Percentiles rank a stretch among this genome's conserved stretches.
Conservation (phyloP, 2,888 invertebrate species). For the Drosophila mimetica region DNA sequence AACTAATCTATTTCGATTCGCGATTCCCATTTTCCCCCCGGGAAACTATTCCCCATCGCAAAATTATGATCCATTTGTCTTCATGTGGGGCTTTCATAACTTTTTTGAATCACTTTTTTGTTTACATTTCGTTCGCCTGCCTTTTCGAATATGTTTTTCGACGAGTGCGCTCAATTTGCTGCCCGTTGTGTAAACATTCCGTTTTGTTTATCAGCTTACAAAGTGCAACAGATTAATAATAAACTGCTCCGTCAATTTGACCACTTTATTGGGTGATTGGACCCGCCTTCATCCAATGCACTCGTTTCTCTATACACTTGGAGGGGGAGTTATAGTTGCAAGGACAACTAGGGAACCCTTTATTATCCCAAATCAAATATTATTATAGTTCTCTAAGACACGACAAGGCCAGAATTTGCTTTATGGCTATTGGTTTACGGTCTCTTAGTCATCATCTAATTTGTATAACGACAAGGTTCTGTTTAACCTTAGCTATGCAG, state of each 20-base stretch:
- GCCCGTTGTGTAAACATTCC: slow-evolving; percentile 30
- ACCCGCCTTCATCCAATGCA: not conserved
- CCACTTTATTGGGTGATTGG: slow-evolving; percentile 17
- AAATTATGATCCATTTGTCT: slow-evolving; percentile 28
- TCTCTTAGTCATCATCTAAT: too few species aligned
- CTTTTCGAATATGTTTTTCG: slow-evolving; percentile 6
- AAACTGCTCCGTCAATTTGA: slow-evolving; percentile 14
- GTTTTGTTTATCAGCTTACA: slow-evolving; percentile 32
- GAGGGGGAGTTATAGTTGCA: too few species aligned
- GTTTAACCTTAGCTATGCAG: too few species aligned
- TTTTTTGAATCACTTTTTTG: slow-evolving; percentile 26
- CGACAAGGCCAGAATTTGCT: too few species aligned
- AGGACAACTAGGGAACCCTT: too few species aligned
- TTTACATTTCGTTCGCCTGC: slow-evolving; percentile 15
- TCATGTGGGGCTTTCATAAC: slow-evolving; percentile 5
- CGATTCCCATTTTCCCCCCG: slow-evolving; percentile 4
- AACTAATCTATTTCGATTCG: slow-evolving; percentile 29
- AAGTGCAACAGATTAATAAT: slow-evolving; percentile 52
- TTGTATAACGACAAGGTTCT: too few species aligned
- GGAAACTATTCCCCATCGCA: slow-evolving; percentile 15
- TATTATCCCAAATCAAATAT: too few species aligned
- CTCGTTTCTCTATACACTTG: not conserved
- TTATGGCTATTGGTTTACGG: too few species aligned
- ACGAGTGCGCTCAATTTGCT: slow-evolving; percentile 30
- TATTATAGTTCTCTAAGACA: too few species aligned